Conservation (phyloP, 2,888 invertebrate species). For the Limnephilus marmoratus region DNA sequence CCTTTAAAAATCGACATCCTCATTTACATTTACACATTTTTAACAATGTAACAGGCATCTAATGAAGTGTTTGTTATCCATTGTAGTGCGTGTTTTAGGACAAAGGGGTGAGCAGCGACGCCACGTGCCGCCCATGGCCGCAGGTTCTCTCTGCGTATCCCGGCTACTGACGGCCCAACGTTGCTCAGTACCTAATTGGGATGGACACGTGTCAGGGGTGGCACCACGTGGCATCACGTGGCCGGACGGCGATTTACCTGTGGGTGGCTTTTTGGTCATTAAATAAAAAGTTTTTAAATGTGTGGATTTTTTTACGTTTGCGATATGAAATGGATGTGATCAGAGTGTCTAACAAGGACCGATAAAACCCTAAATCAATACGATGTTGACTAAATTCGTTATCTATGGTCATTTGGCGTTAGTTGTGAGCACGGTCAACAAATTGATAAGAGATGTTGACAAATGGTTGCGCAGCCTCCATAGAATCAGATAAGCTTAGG, state of each 20-base stretch:
- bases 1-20: background rate
- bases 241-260: slow-evolving; percentile 41
- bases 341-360: too few species aligned
- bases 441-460: too few species aligned
- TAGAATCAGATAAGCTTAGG: too few species aligned
- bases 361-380: too few species aligned
- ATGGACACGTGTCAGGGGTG: slow-evolving; percentile 20
- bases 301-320: background rate
- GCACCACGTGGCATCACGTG: slow-evolving; percentile 21
- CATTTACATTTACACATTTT: background rate
- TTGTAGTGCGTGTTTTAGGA: slow-evolving; percentile 25
- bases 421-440: too few species aligned
- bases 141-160: background rate
- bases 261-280: background rate
- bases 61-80: slow-evolving; percentile 49
- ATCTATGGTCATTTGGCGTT: too few species aligned
- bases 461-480: too few species aligned
- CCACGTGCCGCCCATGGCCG: background rate
- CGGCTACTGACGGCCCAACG: background rate
- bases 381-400: too few species aligned
- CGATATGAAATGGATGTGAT: too few species aligned
- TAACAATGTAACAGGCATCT: slow-evolving; percentile 30
- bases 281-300: background rate
- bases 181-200: background rate
- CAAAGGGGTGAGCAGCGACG: background rate